Percentiles rank a stretch among this genome's conserved stretches.
These are phyloP conservation scores for Chouioia cunea DNA, from an alignment of 2,888 invertebrate genomes.

Conservation along the genomic window DNA sequence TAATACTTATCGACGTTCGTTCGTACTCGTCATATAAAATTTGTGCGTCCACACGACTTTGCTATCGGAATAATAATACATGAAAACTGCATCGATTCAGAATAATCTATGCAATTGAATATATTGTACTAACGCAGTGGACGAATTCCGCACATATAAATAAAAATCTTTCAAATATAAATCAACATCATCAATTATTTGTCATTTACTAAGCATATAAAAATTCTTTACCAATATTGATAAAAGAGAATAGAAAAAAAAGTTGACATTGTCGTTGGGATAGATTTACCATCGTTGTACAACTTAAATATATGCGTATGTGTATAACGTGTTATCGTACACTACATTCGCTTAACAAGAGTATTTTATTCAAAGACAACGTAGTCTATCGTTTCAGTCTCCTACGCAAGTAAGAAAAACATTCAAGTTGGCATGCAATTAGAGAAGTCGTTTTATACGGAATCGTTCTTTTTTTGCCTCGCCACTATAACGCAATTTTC, in stretches of 20 bases:
- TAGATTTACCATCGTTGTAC: conserved; percentile 37
- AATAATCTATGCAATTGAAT: too few relatives aligned
- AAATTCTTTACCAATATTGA: background rate
- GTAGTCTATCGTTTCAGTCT: conserved; percentile 48
- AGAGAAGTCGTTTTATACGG: conserved; percentile 41
- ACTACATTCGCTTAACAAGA: conserved; percentile 42
- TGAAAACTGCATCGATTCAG: conserved; percentile 30
- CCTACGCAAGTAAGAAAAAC: conserved; percentile 46
- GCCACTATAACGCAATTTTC: conserved; percentile 13
- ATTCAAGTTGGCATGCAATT: conserved; percentile 46
- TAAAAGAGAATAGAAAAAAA: conserved; percentile 10
- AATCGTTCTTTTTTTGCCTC: conserved; percentile 28
- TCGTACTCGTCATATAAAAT: conserved; percentile 8
- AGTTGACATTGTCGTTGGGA: conserved; percentile 14
- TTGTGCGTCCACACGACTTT: conserved; percentile 37
- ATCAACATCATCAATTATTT: background rate
- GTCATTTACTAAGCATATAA: background rate
- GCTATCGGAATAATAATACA: conserved; percentile 52
- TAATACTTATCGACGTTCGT: background rate
- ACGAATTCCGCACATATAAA: conserved; percentile 33
- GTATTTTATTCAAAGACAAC: conserved; percentile 49
- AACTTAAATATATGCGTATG: conserved; percentile 43
- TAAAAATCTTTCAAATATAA: conserved; percentile 13
- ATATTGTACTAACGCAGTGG: background rate
- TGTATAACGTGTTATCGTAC: conserved; percentile 47